Base-by-base conservation (phyloP, 2,113 vertebrate species). In the Beaufortia kweichowensis region DNA sequence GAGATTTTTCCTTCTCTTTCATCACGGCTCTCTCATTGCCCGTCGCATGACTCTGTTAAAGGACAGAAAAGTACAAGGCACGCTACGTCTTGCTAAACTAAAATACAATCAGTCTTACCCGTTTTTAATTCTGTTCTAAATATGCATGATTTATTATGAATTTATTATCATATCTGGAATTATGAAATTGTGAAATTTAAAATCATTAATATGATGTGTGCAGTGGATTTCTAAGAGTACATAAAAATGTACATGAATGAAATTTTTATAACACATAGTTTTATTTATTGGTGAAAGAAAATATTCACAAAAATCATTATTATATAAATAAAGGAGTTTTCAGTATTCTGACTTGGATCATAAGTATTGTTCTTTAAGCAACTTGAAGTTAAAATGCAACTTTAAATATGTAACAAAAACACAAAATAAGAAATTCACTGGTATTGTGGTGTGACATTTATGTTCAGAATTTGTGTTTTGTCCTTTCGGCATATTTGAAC, bases 401-500 rank as follows among this genome's bases (percentile, higher is more conserved):
- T 39, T 43, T 77, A 31, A 12, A 24, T 55, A 50, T 43, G 65
- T 56, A 28, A 59, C 68, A 62, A 19, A 6, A 19, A 3, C 41
- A 31, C 33, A 62, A 46, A 82, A 82, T 39, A 35, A 26, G 65
- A 71, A 79, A 57, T 57, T 28, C 62, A 62, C 35, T 46, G 29
- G 15, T 69, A 55, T 82, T 79, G 75, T 76, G 43, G 46, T 55
- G 73, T 76, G 77, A 79, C 77, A 76, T 82, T 79, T 76, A 64
- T 79, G 66, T 64, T 60, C 64, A 21, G 76, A 75, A 55, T 82
- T 82, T 67, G 61, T 85, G 85, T 87, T 90, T 87, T 84, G 83
- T 83, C 83, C 84, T 79, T 85, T 88, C 82, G 81, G 84, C 85
- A 85, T 81, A 89, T 87, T 92, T 91, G 88, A 92, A 90, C 91